Evolutionary conservation across 2,113 vertebrate genomes (phyloP).

Genomic region (Zootoca vivipara): DNA sequence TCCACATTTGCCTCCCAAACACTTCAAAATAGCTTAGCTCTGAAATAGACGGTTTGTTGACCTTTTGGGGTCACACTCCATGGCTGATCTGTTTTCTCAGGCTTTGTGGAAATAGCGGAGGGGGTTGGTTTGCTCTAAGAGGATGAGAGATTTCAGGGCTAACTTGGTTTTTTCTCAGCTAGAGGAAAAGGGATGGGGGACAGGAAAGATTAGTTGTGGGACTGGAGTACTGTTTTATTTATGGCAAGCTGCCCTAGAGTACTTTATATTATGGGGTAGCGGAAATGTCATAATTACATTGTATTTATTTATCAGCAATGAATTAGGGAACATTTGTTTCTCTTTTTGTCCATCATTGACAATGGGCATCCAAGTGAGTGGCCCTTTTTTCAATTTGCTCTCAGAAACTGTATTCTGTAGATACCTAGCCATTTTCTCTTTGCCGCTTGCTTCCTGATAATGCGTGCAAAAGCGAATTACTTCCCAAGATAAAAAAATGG

Average conservation of each 20-base stretch:
- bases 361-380: not conserved
- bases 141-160: constrained; percentile 54
- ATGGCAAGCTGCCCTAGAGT: not conserved
- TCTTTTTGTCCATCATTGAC: not conserved
- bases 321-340: not conserved
- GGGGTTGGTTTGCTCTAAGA: constrained; percentile 43
- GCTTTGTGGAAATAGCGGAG: constrained; percentile 58
- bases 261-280: not conserved
- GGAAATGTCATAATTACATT: not conserved
- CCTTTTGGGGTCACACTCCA: constrained; percentile 31
- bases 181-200: not conserved
- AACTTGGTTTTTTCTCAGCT: constrained; percentile 38
- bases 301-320: not conserved
- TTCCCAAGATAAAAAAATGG: constrained; percentile 49
- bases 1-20: constrained; percentile 36
- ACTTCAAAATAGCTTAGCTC: constrained; percentile 20
- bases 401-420: not conserved
- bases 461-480: constrained; percentile 27
- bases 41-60: constrained; percentile 53
- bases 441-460: constrained; percentile 25
- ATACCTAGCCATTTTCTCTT: constrained; percentile 21
- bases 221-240: not conserved
- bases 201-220: not conserved
- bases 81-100: constrained; percentile 57
- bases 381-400: not conserved